A percentile compares a stretch with the other conserved stretches of the same genome.
These are phyloP conservation scores for Diadumene lineata DNA, from an alignment of 92 coral and sea anemone species.

Conservation along the genomic window DNA sequence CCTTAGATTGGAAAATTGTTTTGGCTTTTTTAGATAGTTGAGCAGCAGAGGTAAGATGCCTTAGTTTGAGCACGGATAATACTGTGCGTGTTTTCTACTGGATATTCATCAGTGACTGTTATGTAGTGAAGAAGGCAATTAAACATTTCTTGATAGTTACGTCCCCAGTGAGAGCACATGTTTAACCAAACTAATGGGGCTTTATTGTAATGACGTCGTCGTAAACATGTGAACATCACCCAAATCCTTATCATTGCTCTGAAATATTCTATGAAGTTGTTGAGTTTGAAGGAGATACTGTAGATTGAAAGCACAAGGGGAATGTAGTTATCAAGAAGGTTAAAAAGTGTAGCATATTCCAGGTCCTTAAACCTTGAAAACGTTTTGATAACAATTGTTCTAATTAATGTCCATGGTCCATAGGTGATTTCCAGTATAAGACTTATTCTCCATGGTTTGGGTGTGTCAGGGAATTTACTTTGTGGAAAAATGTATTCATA, in stretches of 20 bases:
- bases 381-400: conserved; percentile 1
- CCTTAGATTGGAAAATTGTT: conserved; percentile 23
- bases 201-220: conserved; percentile 39
- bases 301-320: conserved; percentile 23
- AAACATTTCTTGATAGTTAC: conserved; percentile 17
- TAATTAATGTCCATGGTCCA: conserved; percentile 16
- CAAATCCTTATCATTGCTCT: conserved; percentile 35
- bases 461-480: too few species aligned
- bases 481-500: too few species aligned
- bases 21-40: conserved; percentile 26
- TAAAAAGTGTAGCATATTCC: conserved; percentile 20
- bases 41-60: conserved; percentile 22
- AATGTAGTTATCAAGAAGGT: too few species aligned
- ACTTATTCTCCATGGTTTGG: too few species aligned
- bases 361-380: conserved; percentile 18
- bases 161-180: conserved; percentile 28
- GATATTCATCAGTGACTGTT: conserved; percentile 27
- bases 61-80: conserved; percentile 25
- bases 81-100: conserved; percentile 38
- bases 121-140: not conserved
- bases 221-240: conserved; percentile 36
- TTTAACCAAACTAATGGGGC: conserved; percentile 16
- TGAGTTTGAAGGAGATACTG: conserved; percentile 25
- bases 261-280: conserved; percentile 34
- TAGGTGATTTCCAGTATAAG: conserved; percentile 9